Evolutionary conservation across 2,797 vertebrate species (phyloP).

Genomic region (Argyrosomus regius): DNA sequence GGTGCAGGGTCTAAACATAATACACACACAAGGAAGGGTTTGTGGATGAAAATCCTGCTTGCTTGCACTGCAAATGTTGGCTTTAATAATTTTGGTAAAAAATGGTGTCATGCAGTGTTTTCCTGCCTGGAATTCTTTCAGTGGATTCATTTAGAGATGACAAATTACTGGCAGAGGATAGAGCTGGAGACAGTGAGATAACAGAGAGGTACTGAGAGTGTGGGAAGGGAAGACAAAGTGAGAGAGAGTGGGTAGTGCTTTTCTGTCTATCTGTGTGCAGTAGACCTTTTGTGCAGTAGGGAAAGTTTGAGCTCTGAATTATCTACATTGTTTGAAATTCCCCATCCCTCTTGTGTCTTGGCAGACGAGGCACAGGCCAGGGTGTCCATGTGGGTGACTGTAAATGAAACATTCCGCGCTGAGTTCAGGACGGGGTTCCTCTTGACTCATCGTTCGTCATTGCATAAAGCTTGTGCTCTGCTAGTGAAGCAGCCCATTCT

Average conservation of each 20-base stretch:
- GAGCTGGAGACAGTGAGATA: conserved; percentile 54
- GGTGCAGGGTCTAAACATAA: conserved; percentile 75
- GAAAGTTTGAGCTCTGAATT: conserved; percentile 68
- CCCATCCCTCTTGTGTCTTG: conserved; percentile 71
- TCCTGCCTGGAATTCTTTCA: conserved; percentile 50
- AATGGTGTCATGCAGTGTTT: conserved; percentile 52
- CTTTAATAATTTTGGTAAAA: conserved; percentile 74
- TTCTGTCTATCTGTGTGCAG: conserved; percentile 36
- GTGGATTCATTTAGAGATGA: conserved; percentile 68
- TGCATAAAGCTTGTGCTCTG: conserved; percentile 65
- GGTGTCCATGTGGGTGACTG: conserved; percentile 71
- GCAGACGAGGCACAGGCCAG: conserved; percentile 65
- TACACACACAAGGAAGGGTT: conserved; percentile 80
- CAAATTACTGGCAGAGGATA: conserved; percentile 51
- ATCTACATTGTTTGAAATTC: conserved; percentile 78
- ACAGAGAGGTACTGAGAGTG: conserved; percentile 51
- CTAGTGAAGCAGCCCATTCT: conserved; percentile 69
- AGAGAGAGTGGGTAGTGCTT: conserved; percentile 43
- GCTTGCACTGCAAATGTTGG: conserved; percentile 78
- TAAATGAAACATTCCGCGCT: conserved; percentile 75
- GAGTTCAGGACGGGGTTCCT: conserved; percentile 77
- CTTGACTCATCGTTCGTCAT: conserved; percentile 76
- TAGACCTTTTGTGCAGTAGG: conserved; percentile 47
- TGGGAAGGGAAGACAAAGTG: conserved; percentile 61
- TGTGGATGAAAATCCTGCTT: conserved; percentile 73